These are phyloP conservation scores for Ramphastos sulfuratus DNA, from an alignment of 2,113 vertebrate species.

Conservation along the genomic window DNA sequence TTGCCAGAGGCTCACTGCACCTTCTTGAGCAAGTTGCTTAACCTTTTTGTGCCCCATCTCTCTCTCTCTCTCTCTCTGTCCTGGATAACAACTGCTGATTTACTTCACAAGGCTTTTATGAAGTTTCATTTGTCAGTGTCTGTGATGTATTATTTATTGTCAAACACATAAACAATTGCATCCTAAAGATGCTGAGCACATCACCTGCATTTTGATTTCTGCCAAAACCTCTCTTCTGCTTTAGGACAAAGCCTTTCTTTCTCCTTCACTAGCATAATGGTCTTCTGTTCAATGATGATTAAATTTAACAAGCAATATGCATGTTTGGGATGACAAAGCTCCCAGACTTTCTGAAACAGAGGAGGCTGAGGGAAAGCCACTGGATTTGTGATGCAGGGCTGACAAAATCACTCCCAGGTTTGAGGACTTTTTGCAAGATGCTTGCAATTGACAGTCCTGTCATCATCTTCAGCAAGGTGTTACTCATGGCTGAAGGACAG, in stretches of 20 bases:
- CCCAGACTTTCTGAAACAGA: neutral
- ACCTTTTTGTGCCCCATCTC: neutral
- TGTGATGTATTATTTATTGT: conserved; percentile 56
- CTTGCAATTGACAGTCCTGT: neutral
- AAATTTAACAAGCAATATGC: neutral
- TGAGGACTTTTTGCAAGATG: neutral
- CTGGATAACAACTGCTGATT: conserved; percentile 43
- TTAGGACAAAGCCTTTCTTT: neutral
- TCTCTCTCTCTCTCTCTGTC: neutral
- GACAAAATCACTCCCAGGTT: neutral
- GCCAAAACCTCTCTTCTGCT: neutral
- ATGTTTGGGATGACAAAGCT: neutral
- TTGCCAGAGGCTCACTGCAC: neutral
- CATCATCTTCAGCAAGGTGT: neutral
- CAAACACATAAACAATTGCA: conserved; percentile 35
- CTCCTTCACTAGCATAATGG: neutral
- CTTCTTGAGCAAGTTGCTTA: neutral
- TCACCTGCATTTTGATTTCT: conserved; percentile 63
- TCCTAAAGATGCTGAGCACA: conserved; percentile 12
- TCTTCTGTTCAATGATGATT: neutral
- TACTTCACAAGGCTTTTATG: conserved; percentile 26
- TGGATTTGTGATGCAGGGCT: neutral
- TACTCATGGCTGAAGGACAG: neutral
- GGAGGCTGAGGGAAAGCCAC: neutral
- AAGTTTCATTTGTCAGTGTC: conserved; percentile 44